These are phyloP conservation scores for Sceloporus undulatus DNA, from an alignment of 2,113 vertebrate species.

Conservation along the genomic window DNA sequence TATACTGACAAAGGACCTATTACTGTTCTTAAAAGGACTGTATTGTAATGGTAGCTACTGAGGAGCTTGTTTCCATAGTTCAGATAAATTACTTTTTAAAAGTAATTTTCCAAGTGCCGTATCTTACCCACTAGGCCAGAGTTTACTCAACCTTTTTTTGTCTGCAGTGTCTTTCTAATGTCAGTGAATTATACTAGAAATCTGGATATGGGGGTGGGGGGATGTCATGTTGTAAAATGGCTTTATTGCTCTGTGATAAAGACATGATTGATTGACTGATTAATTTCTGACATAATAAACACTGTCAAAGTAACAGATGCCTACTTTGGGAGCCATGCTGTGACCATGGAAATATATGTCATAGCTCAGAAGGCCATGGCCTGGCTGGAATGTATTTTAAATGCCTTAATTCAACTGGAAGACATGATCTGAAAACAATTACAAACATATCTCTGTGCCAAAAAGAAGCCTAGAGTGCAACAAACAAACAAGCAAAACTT, in stretches of 20 bases:
- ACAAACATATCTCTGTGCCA: neutral
- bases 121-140: neutral
- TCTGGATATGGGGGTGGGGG: neutral
- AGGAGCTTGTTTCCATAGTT: too few relatives aligned
- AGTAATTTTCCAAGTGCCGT: neutral
- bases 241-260: neutral
- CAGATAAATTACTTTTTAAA: neutral
- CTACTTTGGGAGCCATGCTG: neutral
- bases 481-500: too few relatives aligned
- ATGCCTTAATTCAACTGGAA: neutral
- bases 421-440: neutral
- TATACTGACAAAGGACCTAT: too few relatives aligned
- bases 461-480: neutral
- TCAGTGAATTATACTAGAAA: neutral
- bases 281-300: neutral
- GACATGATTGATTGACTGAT: neutral
- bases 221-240: neutral
- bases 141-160: neutral
- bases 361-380: neutral
- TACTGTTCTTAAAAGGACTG: too few relatives aligned
- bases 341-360: neutral
- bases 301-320: neutral
- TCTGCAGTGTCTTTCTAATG: neutral
- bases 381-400: neutral
- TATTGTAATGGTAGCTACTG: too few relatives aligned